Evolutionary conservation across 2,113 vertebrate genomes (phyloP), one percentile per base, ranked within the genome.

Genomic region (Corvus cornix): DNA sequence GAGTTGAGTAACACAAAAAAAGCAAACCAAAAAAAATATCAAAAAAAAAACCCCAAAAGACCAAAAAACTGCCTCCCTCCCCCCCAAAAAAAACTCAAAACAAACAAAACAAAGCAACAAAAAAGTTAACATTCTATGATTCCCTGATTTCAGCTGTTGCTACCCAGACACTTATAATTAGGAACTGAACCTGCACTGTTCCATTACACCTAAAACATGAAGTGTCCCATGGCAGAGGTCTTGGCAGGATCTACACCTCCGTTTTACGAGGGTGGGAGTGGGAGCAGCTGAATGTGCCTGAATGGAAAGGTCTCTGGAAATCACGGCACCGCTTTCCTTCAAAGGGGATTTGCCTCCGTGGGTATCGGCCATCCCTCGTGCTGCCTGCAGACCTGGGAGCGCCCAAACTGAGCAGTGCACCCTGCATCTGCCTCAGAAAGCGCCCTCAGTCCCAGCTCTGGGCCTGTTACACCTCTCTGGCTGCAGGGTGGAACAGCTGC

Each of bases 281-380:
- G 26, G 49, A 80, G 62, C 31, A 66, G 31, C 51, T 44, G 19
- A 39, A 67, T 21, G 11, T 49, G 31, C 43, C 46, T 89, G 48
- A 67, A 68, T 44, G 39, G 22, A 58, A 81, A 51, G 18, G 7
- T 67, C 31, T 15, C 67, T 27, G 35, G 37, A 83, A 75, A 67
- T 16, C 10, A 18, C 1, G 4, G 39, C 39, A 51, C 14, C 19
- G 9, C 41, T 41, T 46, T 19, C 48, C 51, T 17, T 49, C 17
- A n/a, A 27, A 49, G 30, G 13, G 20, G 9, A 48, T 21, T 52
- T 78, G 46, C 8, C 27, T 27, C 51, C 0, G 0, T 16, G 41
- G 28, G 26, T 37, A 24, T 22, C 1, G 0, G 33, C 9, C 15
- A 5, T 35, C 59, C 44, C 52, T 56, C 0, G 0, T 2, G 23